phyloP scores from a whole-genome alignment of 2,888 invertebrate genomes.

The Halictus ligatus region DNA sequence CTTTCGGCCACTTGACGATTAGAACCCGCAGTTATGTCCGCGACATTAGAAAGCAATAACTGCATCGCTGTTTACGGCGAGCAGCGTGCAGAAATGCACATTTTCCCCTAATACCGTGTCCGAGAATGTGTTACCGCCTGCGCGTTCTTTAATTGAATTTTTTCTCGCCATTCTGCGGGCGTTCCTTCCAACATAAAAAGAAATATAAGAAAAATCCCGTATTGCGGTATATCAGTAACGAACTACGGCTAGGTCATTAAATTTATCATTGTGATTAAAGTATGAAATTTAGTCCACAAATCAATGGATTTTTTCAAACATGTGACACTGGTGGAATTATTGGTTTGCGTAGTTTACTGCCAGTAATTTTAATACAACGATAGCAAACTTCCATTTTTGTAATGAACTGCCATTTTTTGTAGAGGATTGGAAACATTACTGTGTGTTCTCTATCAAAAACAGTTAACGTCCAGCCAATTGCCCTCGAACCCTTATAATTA shows the following conservation, averaged over 20 bases:
- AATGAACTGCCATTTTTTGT: not conserved
- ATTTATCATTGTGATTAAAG: not conserved
- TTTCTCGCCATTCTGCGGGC: not conserved
- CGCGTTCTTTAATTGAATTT: not conserved
- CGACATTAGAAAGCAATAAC: conserved; percentile 7
- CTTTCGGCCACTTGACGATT: conserved; percentile 26
- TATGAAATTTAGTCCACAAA: too few species aligned
- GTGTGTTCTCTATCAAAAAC: not conserved
- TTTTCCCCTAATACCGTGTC: not conserved
- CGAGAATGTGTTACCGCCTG: not conserved
- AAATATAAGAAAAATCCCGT: not conserved
- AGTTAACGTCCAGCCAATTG: not conserved
- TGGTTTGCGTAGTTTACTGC: not conserved
- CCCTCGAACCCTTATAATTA: not conserved
- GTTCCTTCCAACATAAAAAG: not conserved
- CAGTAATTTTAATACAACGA: too few species aligned
- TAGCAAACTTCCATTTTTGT: not conserved
- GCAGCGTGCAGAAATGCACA: not conserved
- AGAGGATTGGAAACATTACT: not conserved
- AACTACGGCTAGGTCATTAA: not conserved
- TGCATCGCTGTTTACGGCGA: not conserved
- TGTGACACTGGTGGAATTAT: not conserved
- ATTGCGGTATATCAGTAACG: not conserved
- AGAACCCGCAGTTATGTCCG: conserved; percentile 32
- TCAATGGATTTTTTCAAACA: too few species aligned